Conservation (phyloP, 2,888 invertebrate species). For the Cryptocephalus primarius region DNA sequence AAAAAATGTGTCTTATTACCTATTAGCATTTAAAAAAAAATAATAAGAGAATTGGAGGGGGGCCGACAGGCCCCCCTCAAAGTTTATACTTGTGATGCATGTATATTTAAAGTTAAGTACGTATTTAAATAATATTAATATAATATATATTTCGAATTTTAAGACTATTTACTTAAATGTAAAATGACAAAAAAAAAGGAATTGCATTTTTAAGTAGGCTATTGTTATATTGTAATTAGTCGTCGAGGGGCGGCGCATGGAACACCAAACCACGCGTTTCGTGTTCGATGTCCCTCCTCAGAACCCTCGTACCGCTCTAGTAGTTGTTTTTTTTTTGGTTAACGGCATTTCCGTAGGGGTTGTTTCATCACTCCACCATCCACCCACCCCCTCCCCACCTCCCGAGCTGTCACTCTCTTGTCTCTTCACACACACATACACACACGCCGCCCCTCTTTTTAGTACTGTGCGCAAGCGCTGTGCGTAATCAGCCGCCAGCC, state of each 20-base stretch:
- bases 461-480: conserved; percentile 14
- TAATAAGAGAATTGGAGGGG: conserved; percentile 11
- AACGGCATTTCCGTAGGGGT: too few relatives aligned
- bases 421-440: background rate
- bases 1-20: conserved; percentile 33
- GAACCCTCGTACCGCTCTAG: too few relatives aligned
- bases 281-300: too few relatives aligned
- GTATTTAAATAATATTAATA: too few relatives aligned
- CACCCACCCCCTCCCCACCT: too few relatives aligned
- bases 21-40: conserved; percentile 28
- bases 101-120: conserved; percentile 18
- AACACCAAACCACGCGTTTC: too few relatives aligned
- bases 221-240: conserved; percentile 2
- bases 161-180: conserved; percentile 9
- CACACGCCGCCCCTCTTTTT: background rate
- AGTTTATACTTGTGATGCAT: conserved; percentile 31
- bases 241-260: too few relatives aligned
- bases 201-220: conserved; percentile 36
- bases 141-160: background rate
- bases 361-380: too few relatives aligned
- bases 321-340: too few relatives aligned
- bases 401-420: too few relatives aligned
- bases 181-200: conserved; percentile 8
- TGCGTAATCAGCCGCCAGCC: conserved; percentile 38
- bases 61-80: conserved; percentile 5